phyloP scores from a whole-genome alignment of 2,113 vertebrate species.

The Phodopus roborovskii region DNA sequence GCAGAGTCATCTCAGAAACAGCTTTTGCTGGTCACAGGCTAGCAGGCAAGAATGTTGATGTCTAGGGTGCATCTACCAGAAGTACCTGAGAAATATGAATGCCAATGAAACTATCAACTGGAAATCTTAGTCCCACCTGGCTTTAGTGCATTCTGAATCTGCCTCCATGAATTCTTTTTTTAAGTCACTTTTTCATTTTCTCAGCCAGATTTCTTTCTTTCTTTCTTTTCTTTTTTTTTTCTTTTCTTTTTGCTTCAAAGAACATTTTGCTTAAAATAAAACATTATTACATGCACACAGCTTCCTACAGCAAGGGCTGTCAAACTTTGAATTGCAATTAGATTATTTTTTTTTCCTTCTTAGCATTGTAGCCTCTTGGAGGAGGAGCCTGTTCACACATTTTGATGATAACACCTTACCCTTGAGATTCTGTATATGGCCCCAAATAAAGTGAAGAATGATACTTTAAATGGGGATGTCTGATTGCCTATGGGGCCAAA shows the following conservation, averaged over 20 bases:
- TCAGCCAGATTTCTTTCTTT: background rate
- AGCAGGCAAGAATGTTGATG: background rate
- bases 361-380: background rate
- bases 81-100: background rate
- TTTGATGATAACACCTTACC: conserved; percentile 61
- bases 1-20: background rate
- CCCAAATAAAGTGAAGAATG: conserved; percentile 35
- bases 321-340: conserved; percentile 32
- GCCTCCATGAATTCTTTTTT: background rate
- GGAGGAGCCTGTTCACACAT: conserved; percentile 47
- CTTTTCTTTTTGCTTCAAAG: conserved; percentile 39
- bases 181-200: background rate
- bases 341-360: background rate
- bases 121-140: background rate
- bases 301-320: conserved; percentile 36
- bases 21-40: background rate
- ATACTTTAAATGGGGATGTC: background rate
- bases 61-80: background rate
- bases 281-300: conserved; percentile 6
- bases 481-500: background rate
- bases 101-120: background rate
- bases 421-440: background rate
- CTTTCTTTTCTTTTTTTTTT: no score
- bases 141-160: background rate
- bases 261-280: conserved; percentile 69